These are phyloP conservation scores for Drosophila prolongata DNA, from an alignment of 2,888 invertebrate genomes.

Conservation along the genomic window DNA sequence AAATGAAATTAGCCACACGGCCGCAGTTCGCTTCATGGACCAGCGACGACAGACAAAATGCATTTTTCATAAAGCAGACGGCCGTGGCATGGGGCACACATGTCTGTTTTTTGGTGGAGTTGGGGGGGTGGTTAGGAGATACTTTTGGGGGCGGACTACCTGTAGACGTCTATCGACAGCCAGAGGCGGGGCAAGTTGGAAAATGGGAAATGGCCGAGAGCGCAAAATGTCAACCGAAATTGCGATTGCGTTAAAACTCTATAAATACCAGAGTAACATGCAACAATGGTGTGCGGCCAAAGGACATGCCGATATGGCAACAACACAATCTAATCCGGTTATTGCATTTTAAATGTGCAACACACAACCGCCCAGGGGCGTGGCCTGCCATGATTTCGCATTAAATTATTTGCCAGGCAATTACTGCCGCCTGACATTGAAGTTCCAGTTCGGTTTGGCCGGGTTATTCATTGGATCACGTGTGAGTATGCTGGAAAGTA, in stretches of 20 bases:
- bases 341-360: conserved; percentile 81
- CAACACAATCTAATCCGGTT: conserved; percentile 80
- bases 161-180: conserved; percentile 58
- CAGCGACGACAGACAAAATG: conserved; percentile 60
- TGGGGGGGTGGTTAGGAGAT: not conserved
- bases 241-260: conserved; percentile 82
- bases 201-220: conserved; percentile 51
- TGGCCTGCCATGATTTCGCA: conserved; percentile 27
- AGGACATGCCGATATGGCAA: conserved; percentile 51
- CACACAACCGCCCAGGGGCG: conserved; percentile 49
- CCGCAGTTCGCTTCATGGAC: conserved; percentile 47
- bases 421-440: conserved; percentile 42
- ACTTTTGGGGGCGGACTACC: conserved; percentile 36
- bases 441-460: conserved; percentile 9
- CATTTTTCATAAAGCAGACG: conserved; percentile 76
- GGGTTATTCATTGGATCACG: conserved; percentile 9
- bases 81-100: conserved; percentile 40
- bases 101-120: not conserved
- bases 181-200: conserved; percentile 30
- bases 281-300: conserved; percentile 50
- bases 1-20: conserved; percentile 48
- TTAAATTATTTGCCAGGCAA: conserved; percentile 49
- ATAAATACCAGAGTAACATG: conserved; percentile 80
- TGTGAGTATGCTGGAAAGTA: conserved; percentile 1
- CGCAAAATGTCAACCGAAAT: conserved; percentile 77